Conservation (phyloP, 2,888 invertebrate genomes). For the Strigamia maritima region DNA sequence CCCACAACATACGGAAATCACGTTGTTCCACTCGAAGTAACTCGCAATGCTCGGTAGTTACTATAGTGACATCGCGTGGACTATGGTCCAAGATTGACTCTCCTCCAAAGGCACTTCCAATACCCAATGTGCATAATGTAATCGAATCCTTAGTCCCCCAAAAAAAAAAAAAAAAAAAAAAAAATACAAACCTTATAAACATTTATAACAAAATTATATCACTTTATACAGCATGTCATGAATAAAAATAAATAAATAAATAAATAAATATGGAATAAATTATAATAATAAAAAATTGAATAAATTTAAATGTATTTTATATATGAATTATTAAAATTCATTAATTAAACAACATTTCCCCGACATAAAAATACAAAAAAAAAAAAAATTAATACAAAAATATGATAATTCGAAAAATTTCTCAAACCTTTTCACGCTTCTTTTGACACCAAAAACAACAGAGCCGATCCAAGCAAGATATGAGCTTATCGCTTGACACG, state of each 20-base stretch:
- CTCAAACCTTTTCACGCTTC: slow-evolving; percentile 12
- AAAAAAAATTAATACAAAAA: not conserved
- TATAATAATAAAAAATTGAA: too few species aligned
- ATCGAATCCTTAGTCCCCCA: slow-evolving; percentile 61
- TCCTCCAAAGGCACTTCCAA: slow-evolving; percentile 74
- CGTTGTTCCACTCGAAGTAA: slow-evolving; percentile 70
- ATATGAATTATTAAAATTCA: not conserved
- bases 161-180: not conserved
- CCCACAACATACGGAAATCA: slow-evolving; percentile 73
- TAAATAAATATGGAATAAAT: not conserved
- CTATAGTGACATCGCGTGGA: slow-evolving; percentile 67
- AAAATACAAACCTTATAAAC: not conserved
- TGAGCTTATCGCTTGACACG: slow-evolving; percentile 4
- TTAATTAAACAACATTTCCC: not conserved
- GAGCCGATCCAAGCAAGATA: not conserved
- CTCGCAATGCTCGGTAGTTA: slow-evolving; percentile 71
- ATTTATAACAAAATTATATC: too few species aligned
- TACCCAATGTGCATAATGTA: slow-evolving; percentile 65
- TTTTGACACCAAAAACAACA: slow-evolving; percentile 38
- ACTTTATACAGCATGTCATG: too few species aligned
- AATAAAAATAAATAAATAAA: not conserved
- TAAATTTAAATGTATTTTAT: too few species aligned
- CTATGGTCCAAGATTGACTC: slow-evolving; percentile 71
- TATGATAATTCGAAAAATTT: not conserved
- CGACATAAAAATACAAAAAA: too few species aligned